phyloP scores from a whole-genome alignment of 2,113 vertebrate species.

The Rousettus leschenaultii region DNA sequence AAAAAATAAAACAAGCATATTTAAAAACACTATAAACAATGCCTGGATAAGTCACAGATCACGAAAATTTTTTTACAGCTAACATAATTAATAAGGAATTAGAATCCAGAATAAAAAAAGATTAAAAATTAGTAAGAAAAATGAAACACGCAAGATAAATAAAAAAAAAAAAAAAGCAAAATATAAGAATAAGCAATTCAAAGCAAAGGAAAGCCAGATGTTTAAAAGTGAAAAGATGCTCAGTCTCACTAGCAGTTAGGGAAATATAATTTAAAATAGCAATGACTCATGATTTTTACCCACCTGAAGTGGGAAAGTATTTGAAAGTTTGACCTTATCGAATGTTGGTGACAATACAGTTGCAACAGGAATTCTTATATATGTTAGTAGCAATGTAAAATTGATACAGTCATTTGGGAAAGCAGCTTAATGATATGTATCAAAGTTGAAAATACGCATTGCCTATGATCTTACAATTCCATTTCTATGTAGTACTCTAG shows the following conservation, averaged over 20 bases:
- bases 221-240: neutral
- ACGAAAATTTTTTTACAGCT: neutral
- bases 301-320: neutral
- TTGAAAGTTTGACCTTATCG: neutral
- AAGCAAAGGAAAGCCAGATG: neutral
- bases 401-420: neutral
- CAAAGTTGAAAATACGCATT: neutral
- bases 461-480: neutral
- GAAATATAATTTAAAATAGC: neutral
- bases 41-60: neutral
- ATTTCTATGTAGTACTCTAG: neutral
- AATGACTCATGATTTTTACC: neutral
- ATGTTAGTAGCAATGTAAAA: neutral
- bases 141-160: neutral
- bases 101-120: neutral
- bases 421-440: neutral
- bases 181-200: neutral
- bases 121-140: neutral
- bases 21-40: neutral
- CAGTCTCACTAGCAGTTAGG: neutral
- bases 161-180: neutral
- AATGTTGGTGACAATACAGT: neutral
- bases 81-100: neutral
- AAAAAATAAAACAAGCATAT: neutral
- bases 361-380: neutral